Conservation (phyloP, 2,113 vertebrate genomes). For the rabbit (Oryctolagus cuniculus) region mOryCun1.1 NC_091440.1:64326001-64326500, state of each 20-base stretch:
- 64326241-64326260: constrained; percentile 39
- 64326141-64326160: background rate
- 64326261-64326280: background rate
- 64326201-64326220: background rate
- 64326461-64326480: background rate
- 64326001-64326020: background rate
- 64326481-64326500: background rate
- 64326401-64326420: background rate
- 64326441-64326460: background rate
- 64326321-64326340: background rate
- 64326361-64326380: background rate
- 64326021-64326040: background rate
- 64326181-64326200: background rate
- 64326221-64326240: background rate
- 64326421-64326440: background rate
- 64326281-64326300: background rate
- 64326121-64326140: background rate
- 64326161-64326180: background rate
- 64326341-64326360: background rate
- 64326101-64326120: background rate
- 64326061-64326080: background rate
- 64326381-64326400: background rate
- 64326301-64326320: background rate
- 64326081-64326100: background rate
- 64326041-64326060: constrained; percentile 7